Base-by-base conservation (phyloP, 1,140 invertebrate species). In the Hyles euphorbiae region DNA sequence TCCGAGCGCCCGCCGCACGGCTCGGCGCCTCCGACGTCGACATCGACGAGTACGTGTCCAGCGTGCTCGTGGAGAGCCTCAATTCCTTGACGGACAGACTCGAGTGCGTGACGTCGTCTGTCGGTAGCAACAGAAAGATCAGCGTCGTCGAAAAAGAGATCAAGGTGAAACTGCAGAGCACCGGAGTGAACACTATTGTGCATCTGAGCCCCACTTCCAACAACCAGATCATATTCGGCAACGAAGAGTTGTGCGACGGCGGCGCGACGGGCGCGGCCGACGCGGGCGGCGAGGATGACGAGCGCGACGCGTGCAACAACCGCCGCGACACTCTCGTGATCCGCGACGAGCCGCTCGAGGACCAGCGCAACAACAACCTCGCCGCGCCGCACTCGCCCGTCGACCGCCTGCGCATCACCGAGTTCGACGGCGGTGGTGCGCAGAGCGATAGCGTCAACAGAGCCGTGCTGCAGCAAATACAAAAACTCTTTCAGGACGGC, bases 111-210 rank as follows among this genome's bases (percentile, higher is more conserved):
- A 89, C 84, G 50, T 83, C 84, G 2, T 81, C 87, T 3, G 83
- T 88, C 49, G 82, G 81, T 5, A 77, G 63, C 46, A 78, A 88
- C 34, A 67, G 78, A 12, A 87, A 83, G 60, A 69, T 90, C 10
- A 90, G 76, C 63, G 84, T 90, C 0, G 79, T 90, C 32, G 88
- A 90, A 61, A 89, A 90, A 65, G 88, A 90, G 70, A 90, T 90
- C 45, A 90, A 90, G 70, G 86, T 90, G 3, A 89, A 87, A 63
- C 60, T 90, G 40, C 89, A 90, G 58, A 89, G 88, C 64, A 83
- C 84, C 0, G 85, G 83, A 36, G 88, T 89, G 0, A 90, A 89
- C 56, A 89, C 89, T 1, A 84, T 90, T 32, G 86, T 88, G 3
- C 86, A 88, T 52, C 64, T 88, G 40, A 88, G 86, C 48, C 86